These are phyloP conservation scores for Emydoidea blandingii DNA, from an alignment of 2,797 vertebrate species.

Conservation along the genomic window DNA sequence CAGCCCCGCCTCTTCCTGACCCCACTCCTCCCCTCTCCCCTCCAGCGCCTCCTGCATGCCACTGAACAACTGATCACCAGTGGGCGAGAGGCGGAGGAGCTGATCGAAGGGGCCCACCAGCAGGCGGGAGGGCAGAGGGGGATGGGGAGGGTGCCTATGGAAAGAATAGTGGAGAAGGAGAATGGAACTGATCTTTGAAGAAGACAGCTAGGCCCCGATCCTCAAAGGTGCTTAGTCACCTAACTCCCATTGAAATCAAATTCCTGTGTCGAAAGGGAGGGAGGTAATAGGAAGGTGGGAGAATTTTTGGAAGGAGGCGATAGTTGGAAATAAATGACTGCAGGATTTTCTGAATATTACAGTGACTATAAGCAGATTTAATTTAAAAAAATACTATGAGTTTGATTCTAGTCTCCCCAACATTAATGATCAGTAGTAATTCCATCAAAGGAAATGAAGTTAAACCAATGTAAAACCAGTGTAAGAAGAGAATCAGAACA, in stretches of 20 bases:
- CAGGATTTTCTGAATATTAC: rapidly evolving
- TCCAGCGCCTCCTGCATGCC: no score
- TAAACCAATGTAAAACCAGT: neutral
- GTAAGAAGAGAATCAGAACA: neutral
- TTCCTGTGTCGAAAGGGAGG: neutral
- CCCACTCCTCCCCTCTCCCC: no score
- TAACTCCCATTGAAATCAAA: neutral
- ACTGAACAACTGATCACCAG: no score
- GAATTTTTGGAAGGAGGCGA: neutral
- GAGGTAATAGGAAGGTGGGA: neutral
- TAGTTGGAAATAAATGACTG: rapidly evolving
- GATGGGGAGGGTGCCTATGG: no score
- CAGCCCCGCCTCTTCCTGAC: no score
- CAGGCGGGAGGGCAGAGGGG: no score
- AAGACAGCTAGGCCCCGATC: neutral
- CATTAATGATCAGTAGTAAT: rapidly evolving
- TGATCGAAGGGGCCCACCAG: no score
- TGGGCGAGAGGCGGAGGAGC: no score
- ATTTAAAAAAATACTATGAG: neutral
- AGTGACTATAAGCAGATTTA: rapidly evolving
- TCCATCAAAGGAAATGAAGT: neutral
- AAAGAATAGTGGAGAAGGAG: neutral
- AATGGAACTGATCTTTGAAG: neutral
- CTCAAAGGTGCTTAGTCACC: neutral
- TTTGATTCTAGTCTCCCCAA: neutral